phyloP scores from a whole-genome alignment of 2,888 invertebrate genomes.

The Amphiduros pacificus region DNA sequence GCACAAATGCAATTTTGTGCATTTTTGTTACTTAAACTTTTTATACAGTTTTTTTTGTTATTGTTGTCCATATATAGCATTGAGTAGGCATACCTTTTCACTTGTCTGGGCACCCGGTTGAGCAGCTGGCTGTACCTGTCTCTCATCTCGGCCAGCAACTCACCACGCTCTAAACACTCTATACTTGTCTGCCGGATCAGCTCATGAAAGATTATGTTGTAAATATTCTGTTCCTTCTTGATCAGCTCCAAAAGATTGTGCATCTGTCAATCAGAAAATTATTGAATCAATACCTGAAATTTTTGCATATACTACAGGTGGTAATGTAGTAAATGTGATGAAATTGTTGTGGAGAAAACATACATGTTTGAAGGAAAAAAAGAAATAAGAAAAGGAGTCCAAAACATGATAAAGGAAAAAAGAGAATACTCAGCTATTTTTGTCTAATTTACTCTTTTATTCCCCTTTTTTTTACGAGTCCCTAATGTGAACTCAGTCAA shows the following conservation, averaged over 20 bases:
- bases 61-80: neutral
- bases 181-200: conserved; percentile 58
- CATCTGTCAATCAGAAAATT: conserved; percentile 41
- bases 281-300: too few relatives aligned
- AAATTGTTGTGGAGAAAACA: too few relatives aligned
- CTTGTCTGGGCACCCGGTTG: conserved; percentile 55
- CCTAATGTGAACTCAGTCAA: too few relatives aligned
- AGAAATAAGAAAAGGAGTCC: neutral
- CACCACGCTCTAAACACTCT: conserved; percentile 58
- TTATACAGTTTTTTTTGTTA: too few relatives aligned
- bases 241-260: conserved; percentile 57
- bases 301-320: too few relatives aligned
- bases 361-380: too few relatives aligned
- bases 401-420: neutral
- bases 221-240: conserved; percentile 60
- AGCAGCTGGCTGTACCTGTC: conserved; percentile 52
- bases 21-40: too few relatives aligned
- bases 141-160: conserved; percentile 52
- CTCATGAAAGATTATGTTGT: conserved; percentile 59
- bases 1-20: too few relatives aligned
- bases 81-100: conserved; percentile 24
- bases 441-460: neutral
- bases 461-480: too few relatives aligned
- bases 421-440: neutral
- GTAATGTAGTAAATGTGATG: too few relatives aligned